phyloP scores from a whole-genome alignment of 2,113 vertebrate species.

The Equus quagga region DNA sequence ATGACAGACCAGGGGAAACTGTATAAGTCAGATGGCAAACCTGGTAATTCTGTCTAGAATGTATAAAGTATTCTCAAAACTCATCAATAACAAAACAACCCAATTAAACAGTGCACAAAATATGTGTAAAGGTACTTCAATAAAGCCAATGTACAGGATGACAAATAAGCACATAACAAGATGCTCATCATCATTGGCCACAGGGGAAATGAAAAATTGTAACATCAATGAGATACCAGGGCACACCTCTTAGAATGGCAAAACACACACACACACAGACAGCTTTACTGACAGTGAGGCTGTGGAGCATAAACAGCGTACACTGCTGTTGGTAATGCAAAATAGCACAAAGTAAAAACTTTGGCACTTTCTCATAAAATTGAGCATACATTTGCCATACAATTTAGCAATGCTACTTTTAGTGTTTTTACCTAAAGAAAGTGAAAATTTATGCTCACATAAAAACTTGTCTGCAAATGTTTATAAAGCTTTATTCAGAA shows the following conservation, averaged over 20 bases:
- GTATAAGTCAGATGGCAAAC: not conserved
- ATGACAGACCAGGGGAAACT: not conserved
- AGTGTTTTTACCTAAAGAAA: not conserved
- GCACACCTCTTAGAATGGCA: not conserved
- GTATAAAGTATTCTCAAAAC: not conserved
- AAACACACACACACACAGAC: not conserved
- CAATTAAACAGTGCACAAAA: not conserved
- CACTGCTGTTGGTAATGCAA: not conserved
- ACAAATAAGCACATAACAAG: not conserved
- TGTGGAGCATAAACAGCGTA: not conserved
- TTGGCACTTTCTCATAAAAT: not conserved
- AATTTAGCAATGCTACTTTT: not conserved
- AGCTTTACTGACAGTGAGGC: not conserved
- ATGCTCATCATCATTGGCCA: not conserved
- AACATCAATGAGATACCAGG: not conserved
- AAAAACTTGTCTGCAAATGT: not conserved
- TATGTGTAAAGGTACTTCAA: not conserved
- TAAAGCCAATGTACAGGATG: not conserved
- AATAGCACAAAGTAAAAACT: not conserved
- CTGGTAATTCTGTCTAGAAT: not conserved
- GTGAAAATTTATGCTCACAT: not conserved
- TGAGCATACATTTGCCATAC: not conserved
- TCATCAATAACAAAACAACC: not conserved
- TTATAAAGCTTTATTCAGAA: not conserved
- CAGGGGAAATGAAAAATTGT: not conserved